Evolutionary conservation across 2,888 invertebrate species (phyloP).

Genomic region (Leuctra nigra): DNA sequence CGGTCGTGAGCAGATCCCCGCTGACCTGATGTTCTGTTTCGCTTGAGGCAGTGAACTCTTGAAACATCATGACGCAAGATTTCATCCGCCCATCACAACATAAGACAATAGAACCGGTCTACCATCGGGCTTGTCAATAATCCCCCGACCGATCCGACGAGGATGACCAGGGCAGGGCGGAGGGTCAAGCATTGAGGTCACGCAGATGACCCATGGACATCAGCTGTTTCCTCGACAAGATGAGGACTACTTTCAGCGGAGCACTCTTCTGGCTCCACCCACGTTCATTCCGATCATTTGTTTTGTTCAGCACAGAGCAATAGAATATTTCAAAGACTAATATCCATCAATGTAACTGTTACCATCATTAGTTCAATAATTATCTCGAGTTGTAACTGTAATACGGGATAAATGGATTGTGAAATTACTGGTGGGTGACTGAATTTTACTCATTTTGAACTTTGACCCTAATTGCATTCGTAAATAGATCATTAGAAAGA

Average conservation of each 20-base stretch:
- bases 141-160: too few relatives aligned
- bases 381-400: constrained; percentile 7
- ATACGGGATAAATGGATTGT: constrained; percentile 6
- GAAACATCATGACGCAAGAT: too few relatives aligned
- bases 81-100: too few relatives aligned
- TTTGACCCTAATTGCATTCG: constrained; percentile 1
- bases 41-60: too few relatives aligned
- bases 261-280: neutral
- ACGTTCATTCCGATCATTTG: neutral
- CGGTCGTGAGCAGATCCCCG: too few relatives aligned
- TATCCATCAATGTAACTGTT: constrained; percentile 16
- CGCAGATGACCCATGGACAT: constrained; percentile 15
- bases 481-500: neutral
- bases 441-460: neutral
- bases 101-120: too few relatives aligned
- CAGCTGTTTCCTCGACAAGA: constrained; percentile 19
- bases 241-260: neutral
- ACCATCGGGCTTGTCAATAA: too few relatives aligned
- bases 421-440: constrained; percentile 5
- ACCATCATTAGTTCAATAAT: neutral
- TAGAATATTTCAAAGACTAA: neutral
- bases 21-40: too few relatives aligned
- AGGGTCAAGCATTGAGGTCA: constrained; percentile 22
- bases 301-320: neutral
- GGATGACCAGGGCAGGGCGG: constrained; percentile 17